These are phyloP conservation scores for Colius striatus DNA, from an alignment of 2,113 vertebrate species.

Conservation along the genomic window DNA sequence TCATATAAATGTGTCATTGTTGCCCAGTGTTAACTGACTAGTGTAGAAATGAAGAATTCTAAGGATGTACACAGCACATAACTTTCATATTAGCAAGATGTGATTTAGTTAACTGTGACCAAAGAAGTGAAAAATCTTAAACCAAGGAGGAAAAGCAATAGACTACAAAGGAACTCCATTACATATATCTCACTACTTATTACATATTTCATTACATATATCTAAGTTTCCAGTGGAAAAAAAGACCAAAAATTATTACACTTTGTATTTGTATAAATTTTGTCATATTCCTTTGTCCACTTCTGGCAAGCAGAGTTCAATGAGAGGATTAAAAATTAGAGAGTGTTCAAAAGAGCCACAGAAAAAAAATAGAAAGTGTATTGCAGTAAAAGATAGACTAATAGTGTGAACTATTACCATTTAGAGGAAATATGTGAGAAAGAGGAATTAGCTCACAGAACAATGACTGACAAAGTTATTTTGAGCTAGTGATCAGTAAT, in stretches of 20 bases:
- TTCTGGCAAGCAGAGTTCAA: background rate
- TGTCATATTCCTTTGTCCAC: background rate
- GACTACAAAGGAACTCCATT: background rate
- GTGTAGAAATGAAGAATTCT: background rate
- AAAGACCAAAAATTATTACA: background rate
- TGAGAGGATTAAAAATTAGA: background rate
- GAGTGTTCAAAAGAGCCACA: background rate
- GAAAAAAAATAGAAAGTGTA: background rate
- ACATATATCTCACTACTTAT: no score
- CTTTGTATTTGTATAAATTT: background rate
- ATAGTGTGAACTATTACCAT: background rate
- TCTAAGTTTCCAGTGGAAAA: background rate
- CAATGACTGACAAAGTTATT: background rate
- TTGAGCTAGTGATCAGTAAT: background rate
- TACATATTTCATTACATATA: no score
- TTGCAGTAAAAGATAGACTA: background rate
- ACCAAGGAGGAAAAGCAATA: background rate
- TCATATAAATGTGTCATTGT: background rate
- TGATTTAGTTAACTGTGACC: background rate
- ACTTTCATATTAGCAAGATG: background rate
- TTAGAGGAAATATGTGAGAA: background rate
- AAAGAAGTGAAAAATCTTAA: background rate
- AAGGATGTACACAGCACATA: accelerated
- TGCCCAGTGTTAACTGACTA: background rate
- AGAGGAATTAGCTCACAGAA: background rate